A percentile compares a stretch with the other conserved stretches of the same genome.
phyloP scores from a whole-genome alignment of 2,113 vertebrate genomes.

The Etheostoma spectabile region DNA sequence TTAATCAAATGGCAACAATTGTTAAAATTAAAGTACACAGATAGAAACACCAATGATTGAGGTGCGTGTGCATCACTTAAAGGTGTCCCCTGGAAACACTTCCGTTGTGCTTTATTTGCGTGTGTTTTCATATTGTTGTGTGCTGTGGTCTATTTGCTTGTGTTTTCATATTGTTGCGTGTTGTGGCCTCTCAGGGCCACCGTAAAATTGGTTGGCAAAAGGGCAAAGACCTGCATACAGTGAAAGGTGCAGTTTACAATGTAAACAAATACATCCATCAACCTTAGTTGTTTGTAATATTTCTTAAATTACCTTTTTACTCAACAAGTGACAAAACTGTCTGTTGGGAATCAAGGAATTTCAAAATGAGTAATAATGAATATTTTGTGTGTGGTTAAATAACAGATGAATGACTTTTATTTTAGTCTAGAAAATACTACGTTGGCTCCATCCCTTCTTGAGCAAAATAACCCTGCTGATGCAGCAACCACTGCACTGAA shows the following conservation, averaged over 20 bases:
- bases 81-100: too few relatives aligned
- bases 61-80: too few relatives aligned
- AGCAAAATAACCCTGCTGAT: neutral
- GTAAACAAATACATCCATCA: neutral
- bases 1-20: too few relatives aligned
- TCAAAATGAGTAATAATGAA: neutral
- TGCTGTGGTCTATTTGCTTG: too few relatives aligned
- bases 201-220: neutral
- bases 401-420: neutral
- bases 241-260: neutral
- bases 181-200: too few relatives aligned
- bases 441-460: neutral
- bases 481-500: neutral
- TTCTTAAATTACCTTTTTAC: neutral
- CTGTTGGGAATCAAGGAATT: neutral
- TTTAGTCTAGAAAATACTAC: neutral
- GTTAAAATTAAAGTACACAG: too few relatives aligned
- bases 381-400: constrained; percentile 3
- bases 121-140: too few relatives aligned
- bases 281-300: neutral
- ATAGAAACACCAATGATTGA: too few relatives aligned
- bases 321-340: constrained; percentile 4
- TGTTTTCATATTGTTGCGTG: too few relatives aligned
- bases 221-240: neutral
- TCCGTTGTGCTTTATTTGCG: too few relatives aligned